Evolutionary conservation across 2,888 invertebrate species (phyloP).

Genomic region (Campoletis raptor): DNA sequence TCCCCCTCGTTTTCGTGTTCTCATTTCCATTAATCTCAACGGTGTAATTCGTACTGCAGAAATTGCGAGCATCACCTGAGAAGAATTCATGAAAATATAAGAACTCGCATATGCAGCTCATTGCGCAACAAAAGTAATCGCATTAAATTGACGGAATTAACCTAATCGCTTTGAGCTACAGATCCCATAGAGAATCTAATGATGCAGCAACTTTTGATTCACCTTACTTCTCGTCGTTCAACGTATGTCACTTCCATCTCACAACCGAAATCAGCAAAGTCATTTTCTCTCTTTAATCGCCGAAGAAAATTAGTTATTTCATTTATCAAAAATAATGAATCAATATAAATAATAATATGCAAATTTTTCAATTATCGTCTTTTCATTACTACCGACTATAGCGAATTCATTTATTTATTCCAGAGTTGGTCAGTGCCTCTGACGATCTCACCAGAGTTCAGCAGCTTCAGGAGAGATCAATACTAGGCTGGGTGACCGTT

Average conservation of each 20-base stretch:
- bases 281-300: constrained; percentile 37
- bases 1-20: constrained; percentile 47
- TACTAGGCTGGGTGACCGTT: too few relatives aligned
- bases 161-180: constrained; percentile 61
- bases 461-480: too few relatives aligned
- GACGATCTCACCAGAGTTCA: too few relatives aligned
- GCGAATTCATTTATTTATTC: not conserved
- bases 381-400: not conserved
- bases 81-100: not conserved
- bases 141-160: constrained; percentile 68
- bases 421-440: too few relatives aligned
- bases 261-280: constrained; percentile 37
- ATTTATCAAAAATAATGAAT: not conserved
- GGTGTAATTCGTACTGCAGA: constrained; percentile 11
- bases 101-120: constrained; percentile 13
- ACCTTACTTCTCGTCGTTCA: not conserved
- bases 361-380: not conserved
- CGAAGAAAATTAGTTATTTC: not conserved
- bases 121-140: constrained; percentile 64
- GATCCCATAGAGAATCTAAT: constrained; percentile 51
- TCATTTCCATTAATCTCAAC: constrained; percentile 52
- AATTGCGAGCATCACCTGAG: constrained; percentile 35
- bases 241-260: constrained; percentile 52
- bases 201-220: constrained; percentile 32
- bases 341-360: not conserved